phyloP scores from a whole-genome alignment of 2,888 invertebrate genomes.

The Acronicta aceris region DNA sequence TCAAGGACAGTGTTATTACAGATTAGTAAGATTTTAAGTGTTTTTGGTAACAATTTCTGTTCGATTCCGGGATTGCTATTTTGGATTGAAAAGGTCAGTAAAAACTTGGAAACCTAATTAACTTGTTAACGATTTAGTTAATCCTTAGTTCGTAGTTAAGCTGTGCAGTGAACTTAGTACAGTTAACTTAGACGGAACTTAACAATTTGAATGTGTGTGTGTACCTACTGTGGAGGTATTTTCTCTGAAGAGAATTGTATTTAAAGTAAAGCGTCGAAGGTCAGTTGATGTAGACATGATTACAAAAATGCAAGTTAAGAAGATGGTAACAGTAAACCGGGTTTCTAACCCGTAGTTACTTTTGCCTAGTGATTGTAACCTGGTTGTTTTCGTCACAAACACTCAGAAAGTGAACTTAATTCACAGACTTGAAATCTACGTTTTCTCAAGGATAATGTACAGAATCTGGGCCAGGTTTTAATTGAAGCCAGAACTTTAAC shows the following conservation, averaged over 20 bases:
- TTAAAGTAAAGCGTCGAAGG: conserved; percentile 35
- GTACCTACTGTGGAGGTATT: conserved; percentile 31
- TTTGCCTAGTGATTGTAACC: conserved; percentile 37
- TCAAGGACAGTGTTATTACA: conserved; percentile 79
- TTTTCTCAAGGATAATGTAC: conserved; percentile 56
- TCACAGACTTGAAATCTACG: conserved; percentile 41
- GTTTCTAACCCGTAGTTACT: conserved; percentile 26
- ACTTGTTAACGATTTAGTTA: conserved; percentile 35
- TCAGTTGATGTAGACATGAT: conserved; percentile 17
- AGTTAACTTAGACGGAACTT: conserved; percentile 54
- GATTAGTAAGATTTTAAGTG: conserved; percentile 67
- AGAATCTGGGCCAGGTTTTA: conserved; percentile 56
- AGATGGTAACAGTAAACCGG: conserved; percentile 15
- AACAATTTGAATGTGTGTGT: conserved; percentile 32
- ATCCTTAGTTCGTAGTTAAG: conserved; percentile 25
- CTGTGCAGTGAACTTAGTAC: conserved; percentile 48
- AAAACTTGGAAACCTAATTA: conserved; percentile 33
- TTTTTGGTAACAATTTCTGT: conserved; percentile 70
- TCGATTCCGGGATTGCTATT: conserved; percentile 77
- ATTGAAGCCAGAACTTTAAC: conserved; percentile 55
- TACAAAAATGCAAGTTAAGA: conserved; percentile 7
- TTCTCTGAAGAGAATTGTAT: conserved; percentile 43
- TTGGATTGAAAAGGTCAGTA: conserved; percentile 66
- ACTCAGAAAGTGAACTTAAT: conserved; percentile 25
- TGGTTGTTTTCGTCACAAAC: conserved; percentile 12